Conservation (phyloP, 2,888 invertebrate species). For the Himalopsyche tibetana region DNA sequence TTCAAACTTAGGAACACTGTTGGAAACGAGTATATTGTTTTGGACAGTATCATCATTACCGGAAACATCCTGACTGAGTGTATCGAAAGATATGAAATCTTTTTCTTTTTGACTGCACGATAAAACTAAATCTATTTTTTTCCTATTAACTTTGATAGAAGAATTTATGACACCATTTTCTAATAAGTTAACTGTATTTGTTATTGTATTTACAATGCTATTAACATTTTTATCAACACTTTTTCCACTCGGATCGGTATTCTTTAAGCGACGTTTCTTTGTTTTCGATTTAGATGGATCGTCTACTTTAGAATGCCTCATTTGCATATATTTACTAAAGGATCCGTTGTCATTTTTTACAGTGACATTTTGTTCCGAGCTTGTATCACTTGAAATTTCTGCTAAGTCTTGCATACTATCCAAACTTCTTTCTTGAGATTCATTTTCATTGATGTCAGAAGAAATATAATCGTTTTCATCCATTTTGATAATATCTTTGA, state of each 20-base stretch:
- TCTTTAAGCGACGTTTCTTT: not conserved
- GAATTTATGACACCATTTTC: not conserved
- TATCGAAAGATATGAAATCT: constrained; percentile 17
- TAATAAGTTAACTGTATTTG: not conserved
- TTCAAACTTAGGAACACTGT: constrained; percentile 66
- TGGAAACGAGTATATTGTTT: not conserved
- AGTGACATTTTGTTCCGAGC: not conserved
- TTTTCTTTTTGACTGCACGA: not conserved
- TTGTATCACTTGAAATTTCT: not conserved
- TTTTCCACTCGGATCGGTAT: not conserved
- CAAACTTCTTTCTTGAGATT: not conserved
- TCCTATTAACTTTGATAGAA: not conserved
- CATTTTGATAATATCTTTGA: not conserved
- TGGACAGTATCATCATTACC: not conserved
- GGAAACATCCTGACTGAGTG: not conserved
- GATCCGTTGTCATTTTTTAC: not conserved
- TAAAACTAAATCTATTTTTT: not conserved
- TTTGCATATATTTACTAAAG: not conserved
- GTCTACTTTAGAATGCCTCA: not conserved
- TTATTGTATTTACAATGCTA: not conserved
- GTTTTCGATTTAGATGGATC: not conserved
- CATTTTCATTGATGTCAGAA: not conserved
- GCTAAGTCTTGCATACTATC: not conserved
- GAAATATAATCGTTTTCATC: not conserved
- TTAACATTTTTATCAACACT: not conserved